These are phyloP conservation scores for Cyclophora albipunctata DNA, from an alignment of 2,888 invertebrate genomes.

Conservation along the genomic window DNA sequence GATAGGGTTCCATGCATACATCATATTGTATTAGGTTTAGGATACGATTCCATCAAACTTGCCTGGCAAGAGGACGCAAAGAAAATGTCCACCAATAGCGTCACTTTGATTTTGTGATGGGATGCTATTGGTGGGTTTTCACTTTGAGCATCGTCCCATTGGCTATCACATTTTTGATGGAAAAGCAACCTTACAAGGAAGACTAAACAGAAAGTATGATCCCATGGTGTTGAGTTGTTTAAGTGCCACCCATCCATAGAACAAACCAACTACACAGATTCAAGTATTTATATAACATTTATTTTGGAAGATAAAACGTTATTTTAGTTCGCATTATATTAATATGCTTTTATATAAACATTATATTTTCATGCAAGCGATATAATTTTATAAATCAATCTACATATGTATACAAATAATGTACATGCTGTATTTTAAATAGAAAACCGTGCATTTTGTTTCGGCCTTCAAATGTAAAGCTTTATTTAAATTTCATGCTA, in stretches of 20 bases:
- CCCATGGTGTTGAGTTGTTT: slow-evolving; percentile 24
- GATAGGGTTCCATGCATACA: slow-evolving; percentile 27
- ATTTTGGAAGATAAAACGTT: slow-evolving; percentile 70
- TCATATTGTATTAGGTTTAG: slow-evolving; percentile 4
- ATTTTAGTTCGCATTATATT: slow-evolving; percentile 5
- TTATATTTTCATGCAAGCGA: slow-evolving; percentile 69
- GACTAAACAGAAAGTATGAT: slow-evolving; percentile 9
- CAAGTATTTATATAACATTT: slow-evolving; percentile 62
- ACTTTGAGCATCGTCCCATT: no score
- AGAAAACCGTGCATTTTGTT: slow-evolving; percentile 47
- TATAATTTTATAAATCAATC: slow-evolving; percentile 32
- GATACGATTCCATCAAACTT: no score
- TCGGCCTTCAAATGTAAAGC: slow-evolving; percentile 37
- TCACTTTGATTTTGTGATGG: no score
- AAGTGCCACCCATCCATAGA: slow-evolving; percentile 40
- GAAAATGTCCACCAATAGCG: no score
- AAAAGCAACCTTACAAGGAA: neutral
- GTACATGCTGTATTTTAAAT: slow-evolving; percentile 49
- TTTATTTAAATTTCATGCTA: slow-evolving; percentile 35
- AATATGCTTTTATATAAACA: slow-evolving; percentile 28
- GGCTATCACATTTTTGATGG: no score
- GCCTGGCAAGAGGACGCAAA: no score
- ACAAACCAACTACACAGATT: slow-evolving; percentile 44
- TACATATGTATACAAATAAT: slow-evolving; percentile 49
- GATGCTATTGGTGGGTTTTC: no score